Evolutionary conservation across 1,140 invertebrate species (phyloP), one percentile per base, ranked within the genome.

Genomic region (Drosophila athabasca): DNA sequence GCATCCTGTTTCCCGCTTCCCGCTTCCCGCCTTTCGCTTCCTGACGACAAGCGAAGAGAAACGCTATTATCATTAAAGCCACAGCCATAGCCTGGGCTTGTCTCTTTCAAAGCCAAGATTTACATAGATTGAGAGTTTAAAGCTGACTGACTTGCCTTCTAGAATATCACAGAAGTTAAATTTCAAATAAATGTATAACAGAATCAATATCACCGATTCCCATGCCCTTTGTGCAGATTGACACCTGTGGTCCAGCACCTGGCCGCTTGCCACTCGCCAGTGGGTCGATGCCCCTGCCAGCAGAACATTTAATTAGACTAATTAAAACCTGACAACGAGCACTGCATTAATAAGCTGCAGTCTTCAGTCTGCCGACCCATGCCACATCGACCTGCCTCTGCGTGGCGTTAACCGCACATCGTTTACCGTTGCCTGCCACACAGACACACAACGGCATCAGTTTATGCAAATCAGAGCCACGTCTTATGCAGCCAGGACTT

Each of bases 341-440:
- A 69, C 41, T 69, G 79, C 79, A 83, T 78, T 82, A 82, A 83
- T 82, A 82, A 82, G 67, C 77, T 79, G 71, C 59, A 75, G 26
- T 35, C 17, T 55, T 48, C 67, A 61, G 35, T 19, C n/a, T 19
- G 17, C 17, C 17, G 17, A 19, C 17, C 17, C 17, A 29, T 57
- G 62, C 44, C 52, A 51, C 62, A 65, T 41, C 55, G 44, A 73
- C 51, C 57, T 35, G 54, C 48, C 58, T 55, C 57, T 35, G 54
- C 48, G 58, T 55, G 58, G 39, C 64, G 41, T 24, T 19, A 72
- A 41, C 51, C 24, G 44, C 50, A 67, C 44, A 26, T 26, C 22
- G 26, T 11, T 65, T 31, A 52, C 15, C 58, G 45, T n/a, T 26
- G 26, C 29, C 39, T 48, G 52, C 19, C 44, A 15, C 24, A 15